Evolutionary conservation across 2,888 invertebrate genomes (phyloP), one percentile per base, ranked within the genome.

Genomic region (Galerucella calmariensis): DNA sequence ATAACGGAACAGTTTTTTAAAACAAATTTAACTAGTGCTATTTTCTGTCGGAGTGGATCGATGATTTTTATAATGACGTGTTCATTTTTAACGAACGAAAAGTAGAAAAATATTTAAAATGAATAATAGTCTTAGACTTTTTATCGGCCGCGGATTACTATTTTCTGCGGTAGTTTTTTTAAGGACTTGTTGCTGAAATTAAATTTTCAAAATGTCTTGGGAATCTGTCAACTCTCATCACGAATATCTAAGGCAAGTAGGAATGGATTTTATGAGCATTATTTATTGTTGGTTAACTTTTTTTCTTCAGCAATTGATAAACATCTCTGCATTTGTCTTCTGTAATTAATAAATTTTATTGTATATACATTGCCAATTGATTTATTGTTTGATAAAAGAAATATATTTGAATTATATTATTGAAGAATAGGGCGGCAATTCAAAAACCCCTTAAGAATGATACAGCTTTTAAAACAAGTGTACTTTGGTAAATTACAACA

Each of bases 221-320:
- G 94, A 95, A 90, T 94, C 94, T 79, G 90, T 94, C 84, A 92
- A 94, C 87, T 94, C 94, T 82, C 93, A 94, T 88, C 93, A 93
- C 88, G 94, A 94, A 89, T 93, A 93, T 88, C 91, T 94, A 88
- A 92, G 94, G 94, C 93, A 87, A 88, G 87, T 82, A 35, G 6
- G 5, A 51, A 14, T 51, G 3, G 4, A 48, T 53, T 53, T 53
- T 53, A 20, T 56, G 56, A 56, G 9, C 14, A 51, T 51, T 51
- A 51, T n/a, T 14, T n/a, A n/a, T 14, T 51, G 12, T 12, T 48
- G 11, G 2, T 1, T 48, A 2, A 48, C 35, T 12, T 48, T 10
- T 48, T 10, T 48, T 3, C 0, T 6, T 51, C 0, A 51, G 12
- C 1, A 51, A 14, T 51, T 51, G n/a, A 51, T 51, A 5, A n/a